These are phyloP conservation scores for Chymomyza caudatula DNA, from an alignment of 2,888 invertebrate genomes.

Conservation along the genomic window DNA sequence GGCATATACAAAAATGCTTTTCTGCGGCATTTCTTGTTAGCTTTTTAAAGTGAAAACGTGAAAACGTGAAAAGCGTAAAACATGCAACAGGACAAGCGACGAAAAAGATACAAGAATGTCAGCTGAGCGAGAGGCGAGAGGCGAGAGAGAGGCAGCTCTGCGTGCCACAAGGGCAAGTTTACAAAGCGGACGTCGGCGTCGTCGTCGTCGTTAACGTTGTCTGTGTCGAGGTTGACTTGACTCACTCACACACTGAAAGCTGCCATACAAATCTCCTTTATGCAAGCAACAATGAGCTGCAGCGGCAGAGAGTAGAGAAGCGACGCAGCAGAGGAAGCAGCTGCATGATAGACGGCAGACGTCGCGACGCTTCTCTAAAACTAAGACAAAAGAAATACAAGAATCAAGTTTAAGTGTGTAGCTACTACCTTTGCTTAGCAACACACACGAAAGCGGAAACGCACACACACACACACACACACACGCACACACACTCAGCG, in stretches of 20 bases:
- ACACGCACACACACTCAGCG: background rate
- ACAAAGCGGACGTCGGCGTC: constrained; percentile 3
- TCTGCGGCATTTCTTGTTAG: constrained; percentile 54
- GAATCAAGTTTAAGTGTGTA: constrained; percentile 56
- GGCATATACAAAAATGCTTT: constrained; percentile 36
- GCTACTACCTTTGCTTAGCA: background rate
- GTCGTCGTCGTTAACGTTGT: background rate
- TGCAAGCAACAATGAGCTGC: constrained; percentile 21
- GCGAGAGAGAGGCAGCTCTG: background rate
- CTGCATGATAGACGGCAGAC: constrained; percentile 1
- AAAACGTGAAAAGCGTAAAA: constrained; percentile 42
- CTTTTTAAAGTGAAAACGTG: constrained; percentile 46
- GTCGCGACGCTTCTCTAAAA: constrained; percentile 39
- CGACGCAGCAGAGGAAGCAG: background rate
- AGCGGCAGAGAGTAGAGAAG: background rate
- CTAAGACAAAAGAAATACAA: constrained; percentile 55
- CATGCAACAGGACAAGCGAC: constrained; percentile 55
- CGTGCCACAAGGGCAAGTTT: constrained; percentile 16
- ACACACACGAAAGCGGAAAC: constrained; percentile 36
- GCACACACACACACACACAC: constrained; percentile 3
- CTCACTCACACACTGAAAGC: constrained; percentile 5
- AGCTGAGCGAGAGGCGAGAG: background rate
- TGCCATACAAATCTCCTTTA: constrained; percentile 33
- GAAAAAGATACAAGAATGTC: constrained; percentile 1
- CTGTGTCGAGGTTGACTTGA: constrained; percentile 52